Conservation (phyloP, 2,888 invertebrate genomes). For the Conus canariensis region DNA sequence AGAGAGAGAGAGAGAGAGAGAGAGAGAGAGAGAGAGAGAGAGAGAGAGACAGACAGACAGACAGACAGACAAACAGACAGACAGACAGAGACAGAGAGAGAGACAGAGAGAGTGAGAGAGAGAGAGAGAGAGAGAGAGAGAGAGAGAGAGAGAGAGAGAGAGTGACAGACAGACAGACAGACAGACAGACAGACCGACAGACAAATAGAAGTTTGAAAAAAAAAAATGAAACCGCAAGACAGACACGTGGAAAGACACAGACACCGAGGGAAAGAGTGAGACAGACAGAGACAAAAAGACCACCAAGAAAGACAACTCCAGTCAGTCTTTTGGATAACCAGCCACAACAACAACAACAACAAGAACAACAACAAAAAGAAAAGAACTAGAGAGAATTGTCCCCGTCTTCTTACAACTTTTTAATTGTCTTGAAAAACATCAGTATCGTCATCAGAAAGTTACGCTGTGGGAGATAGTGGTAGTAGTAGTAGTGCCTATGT, state of each 20-base stretch:
- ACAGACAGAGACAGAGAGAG: background rate
- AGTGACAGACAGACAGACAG: background rate
- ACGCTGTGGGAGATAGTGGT: too few relatives aligned
- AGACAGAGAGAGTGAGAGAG: background rate
- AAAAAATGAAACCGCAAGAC: too few relatives aligned
- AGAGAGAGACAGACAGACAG: background rate
- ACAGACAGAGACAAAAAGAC: background rate
- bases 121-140: too few relatives aligned
- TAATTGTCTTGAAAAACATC: too few relatives aligned
- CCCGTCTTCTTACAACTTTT: too few relatives aligned
- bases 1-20: background rate
- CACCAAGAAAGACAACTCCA: background rate
- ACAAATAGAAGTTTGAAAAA: background rate
- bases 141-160: background rate
- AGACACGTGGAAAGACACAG: background rate
- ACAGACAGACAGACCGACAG: background rate
- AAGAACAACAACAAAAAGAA: too few relatives aligned
- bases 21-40: background rate
- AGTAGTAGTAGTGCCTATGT: too few relatives aligned
- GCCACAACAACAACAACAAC: too few relatives aligned
- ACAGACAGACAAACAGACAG: background rate
- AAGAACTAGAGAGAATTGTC: too few relatives aligned
- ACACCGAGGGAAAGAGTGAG: background rate
- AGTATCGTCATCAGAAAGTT: too few relatives aligned
- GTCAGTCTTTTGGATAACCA: too few relatives aligned